These are phyloP conservation scores for Scleropages formosus DNA, from an alignment of 2,797 vertebrate species.

Conservation along the genomic window DNA sequence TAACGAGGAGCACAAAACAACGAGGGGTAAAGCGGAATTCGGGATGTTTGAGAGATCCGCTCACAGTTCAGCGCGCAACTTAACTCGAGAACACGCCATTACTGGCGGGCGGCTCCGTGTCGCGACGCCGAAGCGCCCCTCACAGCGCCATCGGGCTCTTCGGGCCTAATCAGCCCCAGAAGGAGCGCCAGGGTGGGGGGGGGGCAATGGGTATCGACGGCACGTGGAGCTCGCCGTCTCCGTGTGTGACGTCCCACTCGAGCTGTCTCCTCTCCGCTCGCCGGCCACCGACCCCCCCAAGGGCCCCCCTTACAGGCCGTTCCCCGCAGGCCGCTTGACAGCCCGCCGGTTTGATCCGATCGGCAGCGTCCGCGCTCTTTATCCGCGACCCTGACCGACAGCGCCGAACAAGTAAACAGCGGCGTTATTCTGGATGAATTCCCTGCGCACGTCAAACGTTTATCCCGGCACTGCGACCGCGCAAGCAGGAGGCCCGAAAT, in stretches of 20 bases:
- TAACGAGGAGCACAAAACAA: not conserved
- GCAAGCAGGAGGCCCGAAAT: not conserved
- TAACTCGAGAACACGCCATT: slow-evolving; percentile 17
- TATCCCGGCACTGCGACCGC: not conserved
- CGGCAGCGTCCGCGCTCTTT: not conserved
- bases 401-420: slow-evolving; percentile 3
- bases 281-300: not conserved
- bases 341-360: not conserved
- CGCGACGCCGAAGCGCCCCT: slow-evolving; percentile 15
- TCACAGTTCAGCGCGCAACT: slow-evolving; percentile 18
- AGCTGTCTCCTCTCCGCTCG: not conserved
- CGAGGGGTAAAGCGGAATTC: too few species aligned
- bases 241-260: not conserved
- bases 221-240: not conserved
- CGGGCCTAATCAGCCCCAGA: slow-evolving; percentile 12
- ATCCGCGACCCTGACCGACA: not conserved
- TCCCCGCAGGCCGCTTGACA: slow-evolving; percentile 5
- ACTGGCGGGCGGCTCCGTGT: not conserved
- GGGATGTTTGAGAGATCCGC: not conserved
- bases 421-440: slow-evolving; percentile 26
- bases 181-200: not conserved
- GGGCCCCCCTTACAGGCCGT: not conserved
- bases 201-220: not conserved
- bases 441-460: not conserved
- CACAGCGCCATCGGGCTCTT: not conserved